Percentiles rank a stretch among this genome's conserved stretches.
These are phyloP conservation scores for Aspidapion aeneum DNA, from an alignment of 2,888 invertebrate species.

Conservation along the genomic window DNA sequence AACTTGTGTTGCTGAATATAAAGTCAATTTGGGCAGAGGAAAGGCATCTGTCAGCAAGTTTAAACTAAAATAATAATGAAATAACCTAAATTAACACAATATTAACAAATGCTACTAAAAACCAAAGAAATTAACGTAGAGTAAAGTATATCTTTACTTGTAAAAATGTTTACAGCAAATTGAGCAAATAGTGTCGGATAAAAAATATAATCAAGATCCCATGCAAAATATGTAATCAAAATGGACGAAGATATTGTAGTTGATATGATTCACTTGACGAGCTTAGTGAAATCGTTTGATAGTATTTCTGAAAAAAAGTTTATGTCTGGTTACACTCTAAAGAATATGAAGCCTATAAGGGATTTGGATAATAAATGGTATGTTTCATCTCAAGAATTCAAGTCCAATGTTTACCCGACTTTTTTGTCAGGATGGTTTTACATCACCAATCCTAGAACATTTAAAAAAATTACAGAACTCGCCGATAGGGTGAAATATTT, in stretches of 20 bases:
- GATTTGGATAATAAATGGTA: constrained; percentile 75
- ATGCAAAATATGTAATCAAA: constrained; percentile 67
- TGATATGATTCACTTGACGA: constrained; percentile 58
- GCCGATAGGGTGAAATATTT: constrained; percentile 64
- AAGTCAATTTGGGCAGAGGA: constrained; percentile 37
- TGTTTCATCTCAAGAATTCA: constrained; percentile 65
- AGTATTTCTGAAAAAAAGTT: constrained; percentile 39
- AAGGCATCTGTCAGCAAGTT: constrained; percentile 34
- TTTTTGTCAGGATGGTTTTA: constrained; percentile 87
- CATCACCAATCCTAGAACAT: constrained; percentile 64
- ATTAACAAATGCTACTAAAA: constrained; percentile 2
- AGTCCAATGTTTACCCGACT: constrained; percentile 59
- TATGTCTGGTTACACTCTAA: constrained; percentile 65
- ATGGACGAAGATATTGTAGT: constrained; percentile 79
- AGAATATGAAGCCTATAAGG: constrained; percentile 60
- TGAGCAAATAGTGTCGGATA: too few species aligned
- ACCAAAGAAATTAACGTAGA: too few species aligned
- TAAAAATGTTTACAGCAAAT: too few species aligned
- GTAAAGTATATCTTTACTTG: too few species aligned
- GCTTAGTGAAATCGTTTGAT: constrained; percentile 47
- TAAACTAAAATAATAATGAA: constrained; percentile 28
- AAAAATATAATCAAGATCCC: too few species aligned
- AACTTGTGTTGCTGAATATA: constrained; percentile 56
- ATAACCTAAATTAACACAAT: constrained; percentile 9
- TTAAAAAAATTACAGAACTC: constrained; percentile 54